These are phyloP conservation scores for Choristoneura rosaceana DNA, from an alignment of 2,888 invertebrate species.

Conservation along the genomic window DNA sequence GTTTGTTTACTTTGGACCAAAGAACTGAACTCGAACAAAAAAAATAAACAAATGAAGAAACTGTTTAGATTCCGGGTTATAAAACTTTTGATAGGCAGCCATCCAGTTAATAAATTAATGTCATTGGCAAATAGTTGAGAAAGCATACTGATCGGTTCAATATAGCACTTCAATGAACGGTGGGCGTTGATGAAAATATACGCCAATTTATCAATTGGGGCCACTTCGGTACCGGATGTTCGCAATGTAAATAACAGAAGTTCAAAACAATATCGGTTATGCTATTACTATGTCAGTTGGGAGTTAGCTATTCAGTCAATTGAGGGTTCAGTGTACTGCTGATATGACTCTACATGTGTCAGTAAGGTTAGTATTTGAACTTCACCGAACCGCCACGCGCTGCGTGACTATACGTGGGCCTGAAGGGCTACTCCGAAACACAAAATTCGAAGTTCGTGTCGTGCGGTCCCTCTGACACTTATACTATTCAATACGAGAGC, in stretches of 20 bases:
- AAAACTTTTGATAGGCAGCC: constrained; percentile 19
- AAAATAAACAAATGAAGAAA: constrained; percentile 10
- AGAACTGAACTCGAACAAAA: not conserved
- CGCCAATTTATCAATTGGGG: constrained; percentile 56
- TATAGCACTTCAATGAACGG: constrained; percentile 39
- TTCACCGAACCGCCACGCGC: no score
- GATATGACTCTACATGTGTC: constrained; percentile 49
- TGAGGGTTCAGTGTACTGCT: constrained; percentile 58
- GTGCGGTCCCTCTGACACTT: no score
- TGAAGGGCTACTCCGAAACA: no score
- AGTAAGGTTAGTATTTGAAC: no score
- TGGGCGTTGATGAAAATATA: constrained; percentile 51
- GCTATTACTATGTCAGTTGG: constrained; percentile 14
- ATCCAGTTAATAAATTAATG: constrained; percentile 6
- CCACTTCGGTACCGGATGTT: constrained; percentile 54
- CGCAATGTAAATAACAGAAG: constrained; percentile 49
- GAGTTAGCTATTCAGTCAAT: constrained; percentile 56
- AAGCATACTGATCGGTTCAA: constrained; percentile 21
- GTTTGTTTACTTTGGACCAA: not conserved
- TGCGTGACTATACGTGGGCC: no score
- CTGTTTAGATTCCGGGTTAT: not conserved
- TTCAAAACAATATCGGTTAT: constrained; percentile 38
- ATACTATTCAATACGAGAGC: no score
- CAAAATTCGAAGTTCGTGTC: no score
- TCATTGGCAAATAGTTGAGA: constrained; percentile 16